Evolutionary conservation across 2,888 invertebrate genomes (phyloP), one percentile per base, ranked within the genome.

Genomic region (Ectemnius cavifrons): DNA sequence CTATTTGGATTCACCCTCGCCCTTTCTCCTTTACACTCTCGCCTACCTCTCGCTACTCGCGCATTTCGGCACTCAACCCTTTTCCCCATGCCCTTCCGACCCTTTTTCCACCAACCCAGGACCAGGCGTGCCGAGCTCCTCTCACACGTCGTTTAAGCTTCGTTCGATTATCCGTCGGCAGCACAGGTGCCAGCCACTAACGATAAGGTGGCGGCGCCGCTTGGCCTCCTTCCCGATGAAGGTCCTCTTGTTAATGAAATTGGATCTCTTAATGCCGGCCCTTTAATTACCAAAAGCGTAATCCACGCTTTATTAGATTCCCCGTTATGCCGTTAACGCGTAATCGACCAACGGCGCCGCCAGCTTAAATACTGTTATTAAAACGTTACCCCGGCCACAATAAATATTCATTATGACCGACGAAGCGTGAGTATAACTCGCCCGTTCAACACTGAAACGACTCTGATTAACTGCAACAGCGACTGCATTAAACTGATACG

Each of bases 1-100:
- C 37, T 52, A 52, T 52, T 52, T 77, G 77, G 80, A 78, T 75
- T 75, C 67, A 68, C 69, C 63, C 47, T 52, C 49, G n/a, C 63
- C 13, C 13, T 16, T 13, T 8, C n/a, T 14, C 46, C 28, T 8
- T 45, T 6, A 13, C 16, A 0, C 18, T 16, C 4, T 8, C n/a
- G 60, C 8, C 23, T 18, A 11, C 52, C 27, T 52, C 37, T 11
- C 23, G 56, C 59, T 58, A 46, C 58, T 64, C 14, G 73, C 67
- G 59, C 61, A 63, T 70, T 72, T 56, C 71, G 77, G 60, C 65
- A 62, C 78, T 59, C 63, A 63, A 56, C 56, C 64, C 65, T 66
- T 58, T 59, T 45, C 62, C 3, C 58, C 46, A 11, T 57, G 16
- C 28, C 28, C 4, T 13, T 27, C 14, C 28, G 27, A 59, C 56